Base-by-base conservation (phyloP, 2,113 vertebrate genomes). In the Danionella cerebrum region DNA sequence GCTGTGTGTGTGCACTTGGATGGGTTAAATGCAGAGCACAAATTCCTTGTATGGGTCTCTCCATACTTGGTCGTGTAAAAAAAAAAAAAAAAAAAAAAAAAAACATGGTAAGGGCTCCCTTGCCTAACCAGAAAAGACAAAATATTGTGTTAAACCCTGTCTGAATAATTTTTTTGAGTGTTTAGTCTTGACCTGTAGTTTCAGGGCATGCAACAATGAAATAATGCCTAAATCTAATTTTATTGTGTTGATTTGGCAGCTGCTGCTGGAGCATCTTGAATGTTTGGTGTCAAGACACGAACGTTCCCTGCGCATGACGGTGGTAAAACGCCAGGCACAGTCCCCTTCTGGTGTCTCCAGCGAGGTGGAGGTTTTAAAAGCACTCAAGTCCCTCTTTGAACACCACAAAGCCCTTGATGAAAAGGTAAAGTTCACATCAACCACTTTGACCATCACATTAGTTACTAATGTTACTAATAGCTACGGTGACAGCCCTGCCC, bases 361-460 rank as follows among this genome's bases (percentile, higher is more conserved):
- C 29, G 96, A 99, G 80, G 96, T 99, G 1, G 96, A 99, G 77
- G 96, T 99, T 82, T 94, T 99, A 79, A 99, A 99, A 86, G 96
- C 96, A 3, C 91, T 99, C 79, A 99, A 99, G 84, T 99, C 96
- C 75, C 84, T 99, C 74, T 99, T 99, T 82, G 96, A 99, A 79
- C 96, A 99, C 84, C 96, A 99, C 83, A 99, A 99, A 84, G 96
- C 96, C 80, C 89, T 99, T 59, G 96, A 99, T 82, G 96, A 99
- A 89, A 99, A 99, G 94, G 93, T 95, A 82, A 69, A 25, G n/a
- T n/a, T n/a, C n/a, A n/a, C n/a, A n/a, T n/a, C n/a, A n/a, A n/a
- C n/a, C n/a, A n/a, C n/a, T n/a, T n/a, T n/a, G n/a, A n/a, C n/a
- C n/a, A n/a, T n/a, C n/a, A n/a, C n/a, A n/a, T n/a, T n/a, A n/a